phyloP scores from a whole-genome alignment of 2,797 vertebrate genomes.

The Chelonia mydas region DNA sequence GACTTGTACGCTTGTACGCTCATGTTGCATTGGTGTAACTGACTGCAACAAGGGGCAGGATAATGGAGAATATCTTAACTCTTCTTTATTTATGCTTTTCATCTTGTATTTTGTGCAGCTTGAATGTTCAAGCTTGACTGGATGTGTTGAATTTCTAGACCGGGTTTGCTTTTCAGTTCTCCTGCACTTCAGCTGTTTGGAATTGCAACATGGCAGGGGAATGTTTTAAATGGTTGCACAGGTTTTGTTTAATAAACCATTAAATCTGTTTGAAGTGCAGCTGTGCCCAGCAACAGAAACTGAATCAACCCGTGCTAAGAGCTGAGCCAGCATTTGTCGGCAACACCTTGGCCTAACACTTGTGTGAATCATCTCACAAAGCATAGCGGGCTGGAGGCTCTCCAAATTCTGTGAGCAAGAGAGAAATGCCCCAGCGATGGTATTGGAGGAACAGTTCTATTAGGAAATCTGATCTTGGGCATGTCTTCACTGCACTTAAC shows the following conservation, averaged over 20 bases:
- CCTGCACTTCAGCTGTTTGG: fast-evolving
- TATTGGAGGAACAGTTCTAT: fast-evolving
- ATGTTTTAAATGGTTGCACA: fast-evolving
- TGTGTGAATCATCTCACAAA: neutral
- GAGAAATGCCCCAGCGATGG: fast-evolving
- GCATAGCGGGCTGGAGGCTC: neutral
- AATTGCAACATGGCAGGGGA: fast-evolving
- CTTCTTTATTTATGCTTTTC: neutral
- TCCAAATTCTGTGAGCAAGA: fast-evolving
- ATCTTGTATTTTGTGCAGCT: neutral
- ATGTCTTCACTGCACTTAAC: neutral
- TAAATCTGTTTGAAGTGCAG: fast-evolving
- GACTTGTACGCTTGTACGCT: neutral
- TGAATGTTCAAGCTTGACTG: fast-evolving
- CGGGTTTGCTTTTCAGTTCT: fast-evolving
- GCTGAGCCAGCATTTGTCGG: fast-evolving
- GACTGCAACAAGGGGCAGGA: neutral
- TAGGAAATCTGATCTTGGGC: neutral
- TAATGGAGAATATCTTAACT: neutral
- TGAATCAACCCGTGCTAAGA: fast-evolving
- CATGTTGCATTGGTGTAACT: fast-evolving
- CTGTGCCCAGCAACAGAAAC: neutral
- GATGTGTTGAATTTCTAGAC: fast-evolving
- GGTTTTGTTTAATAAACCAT: neutral
- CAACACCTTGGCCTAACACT: fast-evolving